Base-by-base conservation (phyloP, 1,140 invertebrate species). In the Saccostrea glomerata region DNA sequence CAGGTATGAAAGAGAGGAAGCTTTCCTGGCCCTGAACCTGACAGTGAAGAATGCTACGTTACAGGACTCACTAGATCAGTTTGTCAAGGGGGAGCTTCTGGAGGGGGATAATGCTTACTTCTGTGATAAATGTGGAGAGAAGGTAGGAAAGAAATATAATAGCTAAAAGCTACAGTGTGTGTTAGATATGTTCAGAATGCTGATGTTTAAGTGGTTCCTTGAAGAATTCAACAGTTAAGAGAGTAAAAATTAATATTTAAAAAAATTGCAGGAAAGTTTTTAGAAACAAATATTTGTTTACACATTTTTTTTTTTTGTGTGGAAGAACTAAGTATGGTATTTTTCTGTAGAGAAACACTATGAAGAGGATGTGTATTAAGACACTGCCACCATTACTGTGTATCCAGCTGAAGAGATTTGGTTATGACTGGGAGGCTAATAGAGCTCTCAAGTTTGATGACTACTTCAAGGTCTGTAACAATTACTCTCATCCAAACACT, bases 51-150 rank as follows among this genome's bases (percentile, higher is more conserved):
- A 94, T 90, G 93, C 93, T 20, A 95, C 93, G 4, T 89, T 95
- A 82, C 94, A 95, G 91, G 98, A 99, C 96, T 99, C 98, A 15
- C 96, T 99, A 91, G 98, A 99, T 95, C 98, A 99, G 93, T 99
- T 99, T 95, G 98, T 99, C 11, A 98, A 99, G 94, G 99, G 98
- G 82, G 99, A 99, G 95, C 96, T 99, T 70, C 96, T 99, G 84
- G 99, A 99, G 96, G 98, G 98, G 88, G 98, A 98, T 90, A 99
- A 99, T 96, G 98, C 99, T 89, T 99, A 99, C 96, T 97, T 98
- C 95, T 99, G 99, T 96, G 99, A 99, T 96, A 99, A 99, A 96
- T 99, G 99, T 96, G 98, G 99, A 95, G 99, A 99, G 96, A 99
- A 99, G 96, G 98, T 98, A 95, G 91, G 92, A 54, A n/a, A 63